phyloP scores from a whole-genome alignment of 1,140 invertebrate species.

The Magallana gigas region DNA sequence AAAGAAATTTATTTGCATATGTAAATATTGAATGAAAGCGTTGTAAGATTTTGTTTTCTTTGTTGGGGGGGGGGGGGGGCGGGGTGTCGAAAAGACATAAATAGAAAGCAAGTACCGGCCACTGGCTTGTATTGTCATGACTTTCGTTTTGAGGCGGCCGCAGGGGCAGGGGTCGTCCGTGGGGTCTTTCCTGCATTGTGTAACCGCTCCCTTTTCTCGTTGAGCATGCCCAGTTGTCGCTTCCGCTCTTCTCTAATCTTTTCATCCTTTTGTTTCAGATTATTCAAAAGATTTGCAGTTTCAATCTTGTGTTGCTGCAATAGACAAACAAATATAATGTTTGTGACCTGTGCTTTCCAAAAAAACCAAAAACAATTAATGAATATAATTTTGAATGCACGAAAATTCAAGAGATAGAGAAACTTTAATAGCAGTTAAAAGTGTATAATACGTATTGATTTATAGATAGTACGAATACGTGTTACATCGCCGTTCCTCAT shows the following conservation, averaged over 20 bases:
- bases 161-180: constrained; percentile 53
- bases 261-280: constrained; percentile 69
- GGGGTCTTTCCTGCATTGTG: constrained; percentile 55
- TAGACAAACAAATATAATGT: neutral
- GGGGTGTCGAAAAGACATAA: no score
- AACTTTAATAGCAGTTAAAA: no score
- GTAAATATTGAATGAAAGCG: no score
- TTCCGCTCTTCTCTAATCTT: constrained; percentile 67
- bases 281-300: constrained; percentile 69
- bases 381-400: no score
- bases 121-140: neutral
- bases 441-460: neutral
- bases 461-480: no score
- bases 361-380: no score
- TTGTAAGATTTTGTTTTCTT: no score
- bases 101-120: no score
- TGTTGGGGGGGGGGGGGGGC: no score
- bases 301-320: constrained; percentile 69
- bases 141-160: constrained; percentile 45
- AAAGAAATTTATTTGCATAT: no score
- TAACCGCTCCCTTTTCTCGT: constrained; percentile 63
- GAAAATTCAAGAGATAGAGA: no score
- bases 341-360: neutral
- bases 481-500: no score
- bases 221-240: constrained; percentile 69